phyloP scores from a whole-genome alignment of 2,888 invertebrate species.

The Cataglyphis cursor region DNA sequence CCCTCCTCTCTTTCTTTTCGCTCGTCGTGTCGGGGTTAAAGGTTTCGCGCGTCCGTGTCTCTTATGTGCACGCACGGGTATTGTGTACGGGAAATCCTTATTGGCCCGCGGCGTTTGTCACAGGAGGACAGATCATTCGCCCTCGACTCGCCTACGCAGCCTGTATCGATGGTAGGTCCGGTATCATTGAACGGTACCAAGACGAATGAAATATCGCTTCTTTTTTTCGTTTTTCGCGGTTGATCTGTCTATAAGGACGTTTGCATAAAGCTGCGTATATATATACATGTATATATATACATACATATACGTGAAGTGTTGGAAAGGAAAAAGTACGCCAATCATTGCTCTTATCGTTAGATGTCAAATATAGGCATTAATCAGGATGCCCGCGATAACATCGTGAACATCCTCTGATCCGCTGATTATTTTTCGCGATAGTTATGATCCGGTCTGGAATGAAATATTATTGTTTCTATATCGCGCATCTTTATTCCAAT shows the following conservation, averaged over 20 bases:
- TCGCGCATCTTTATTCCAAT: not conserved
- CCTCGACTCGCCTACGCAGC: slow-evolving; percentile 63
- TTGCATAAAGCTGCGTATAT: not conserved
- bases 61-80: not conserved
- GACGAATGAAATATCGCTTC: slow-evolving; percentile 36
- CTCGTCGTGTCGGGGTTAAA: slow-evolving; percentile 64
- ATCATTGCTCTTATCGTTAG: not conserved
- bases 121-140: slow-evolving; percentile 61
- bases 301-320: not conserved
- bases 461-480: slow-evolving; percentile 1
- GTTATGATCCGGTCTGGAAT: not conserved
- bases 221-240: slow-evolving; percentile 18
- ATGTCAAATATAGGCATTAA: slow-evolving; percentile 15
- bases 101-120: slow-evolving; percentile 63
- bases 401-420: not conserved
- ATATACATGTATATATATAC: not conserved
- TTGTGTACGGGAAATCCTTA: slow-evolving; percentile 57
- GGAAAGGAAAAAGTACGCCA: not conserved
- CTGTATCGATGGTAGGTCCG: slow-evolving; percentile 53
- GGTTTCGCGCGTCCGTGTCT: slow-evolving; percentile 67
- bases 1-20: slow-evolving; percentile 9
- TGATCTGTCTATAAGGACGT: slow-evolving; percentile 35
- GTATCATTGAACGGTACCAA: slow-evolving; percentile 13
- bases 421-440: slow-evolving; percentile 4
- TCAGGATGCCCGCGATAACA: slow-evolving; percentile 9